These are phyloP conservation scores for Vidua chalybeata DNA, from an alignment of 2,113 vertebrate species.

Conservation along the genomic window DNA sequence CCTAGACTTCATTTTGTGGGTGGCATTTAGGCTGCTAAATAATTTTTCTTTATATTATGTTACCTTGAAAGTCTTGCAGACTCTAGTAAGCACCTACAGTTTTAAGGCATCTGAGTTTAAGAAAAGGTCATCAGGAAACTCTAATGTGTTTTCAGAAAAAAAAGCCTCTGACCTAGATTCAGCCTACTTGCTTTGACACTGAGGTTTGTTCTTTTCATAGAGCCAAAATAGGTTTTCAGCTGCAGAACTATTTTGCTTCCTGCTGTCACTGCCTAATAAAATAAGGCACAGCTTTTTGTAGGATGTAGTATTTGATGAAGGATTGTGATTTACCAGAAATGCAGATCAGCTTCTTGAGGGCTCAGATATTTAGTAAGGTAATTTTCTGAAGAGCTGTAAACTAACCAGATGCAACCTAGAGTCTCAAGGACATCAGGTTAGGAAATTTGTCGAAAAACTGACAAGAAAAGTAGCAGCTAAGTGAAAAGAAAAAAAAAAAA, in stretches of 20 bases:
- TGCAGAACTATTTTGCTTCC: slow-evolving; percentile 1
- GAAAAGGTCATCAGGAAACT: neutral
- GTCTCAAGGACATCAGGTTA: neutral
- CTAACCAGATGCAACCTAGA: neutral
- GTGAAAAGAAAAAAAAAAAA: neutral
- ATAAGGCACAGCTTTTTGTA: neutral
- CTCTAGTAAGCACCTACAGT: neutral
- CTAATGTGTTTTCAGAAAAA: neutral
- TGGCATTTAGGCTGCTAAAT: neutral
- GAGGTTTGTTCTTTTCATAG: neutral
- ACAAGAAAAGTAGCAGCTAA: neutral
- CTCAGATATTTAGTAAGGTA: neutral
- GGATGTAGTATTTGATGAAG: neutral
- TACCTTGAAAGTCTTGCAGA: neutral
- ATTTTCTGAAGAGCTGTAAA: neutral
- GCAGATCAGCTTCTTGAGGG: neutral
- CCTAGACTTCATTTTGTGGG: neutral
- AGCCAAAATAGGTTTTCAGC: neutral
- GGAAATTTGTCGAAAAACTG: neutral
- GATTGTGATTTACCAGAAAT: neutral
- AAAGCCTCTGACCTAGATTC: slow-evolving; percentile 17
- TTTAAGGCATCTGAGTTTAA: neutral
- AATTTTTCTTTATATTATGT: neutral
- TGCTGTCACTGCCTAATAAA: slow-evolving; percentile 8
- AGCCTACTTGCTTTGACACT: neutral